Conservation (phyloP, 1,140 invertebrate species). For the Nasonia giraulti region DNA sequence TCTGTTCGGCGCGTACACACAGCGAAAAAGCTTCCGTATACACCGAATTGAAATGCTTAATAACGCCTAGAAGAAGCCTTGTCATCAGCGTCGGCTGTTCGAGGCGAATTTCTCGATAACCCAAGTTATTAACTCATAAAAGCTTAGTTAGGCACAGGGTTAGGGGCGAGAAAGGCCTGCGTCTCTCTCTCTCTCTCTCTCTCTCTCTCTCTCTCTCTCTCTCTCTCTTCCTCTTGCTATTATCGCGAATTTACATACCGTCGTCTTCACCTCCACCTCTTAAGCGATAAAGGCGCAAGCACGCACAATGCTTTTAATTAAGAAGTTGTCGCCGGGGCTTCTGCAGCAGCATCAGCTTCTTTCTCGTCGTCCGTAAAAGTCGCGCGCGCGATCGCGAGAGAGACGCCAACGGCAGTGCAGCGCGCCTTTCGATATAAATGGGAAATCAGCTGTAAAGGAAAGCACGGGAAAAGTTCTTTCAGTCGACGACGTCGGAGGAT, state of each 20-base stretch:
- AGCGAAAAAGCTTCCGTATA: not conserved
- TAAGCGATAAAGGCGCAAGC: constrained; percentile 65
- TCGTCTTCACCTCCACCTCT: constrained; percentile 28
- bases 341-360: constrained; percentile 16
- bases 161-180: constrained; percentile 55
- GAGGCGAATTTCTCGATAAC: constrained; percentile 71
- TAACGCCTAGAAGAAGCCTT: constrained; percentile 25
- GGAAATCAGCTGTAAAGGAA: constrained; percentile 3
- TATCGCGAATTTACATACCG: constrained; percentile 72
- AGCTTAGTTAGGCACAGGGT: constrained; percentile 65
- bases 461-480: not conserved
- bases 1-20: not conserved
- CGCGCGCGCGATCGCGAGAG: not conserved
- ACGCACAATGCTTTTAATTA: constrained; percentile 71
- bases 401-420: not conserved
- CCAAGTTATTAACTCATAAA: constrained; percentile 74
- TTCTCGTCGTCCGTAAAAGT: constrained; percentile 31
- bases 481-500: not conserved
- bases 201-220: too few relatives aligned
- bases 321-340: constrained; percentile 63
- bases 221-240: constrained; percentile 54
- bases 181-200: too few relatives aligned
- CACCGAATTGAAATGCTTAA: constrained; percentile 30
- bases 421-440: constrained; percentile 10
- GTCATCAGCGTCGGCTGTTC: constrained; percentile 37